Evolutionary conservation across 2,888 invertebrate species (phyloP).

Genomic region (Ceramica pisi): DNA sequence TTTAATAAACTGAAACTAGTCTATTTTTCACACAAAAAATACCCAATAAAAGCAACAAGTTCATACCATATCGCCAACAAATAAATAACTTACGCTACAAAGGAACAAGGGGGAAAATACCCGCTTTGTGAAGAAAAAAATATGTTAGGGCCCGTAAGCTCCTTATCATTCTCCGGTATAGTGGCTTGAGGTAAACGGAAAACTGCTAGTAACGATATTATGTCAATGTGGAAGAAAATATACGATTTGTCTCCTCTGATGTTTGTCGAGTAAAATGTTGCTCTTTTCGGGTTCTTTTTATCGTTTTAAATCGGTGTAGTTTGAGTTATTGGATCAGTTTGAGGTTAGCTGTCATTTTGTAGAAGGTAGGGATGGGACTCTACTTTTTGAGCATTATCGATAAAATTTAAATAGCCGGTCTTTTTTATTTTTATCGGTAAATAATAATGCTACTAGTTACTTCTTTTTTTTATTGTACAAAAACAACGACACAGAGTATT

Average conservation of each 20-base stretch:
- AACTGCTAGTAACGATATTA: constrained; percentile 49
- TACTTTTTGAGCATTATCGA: no score
- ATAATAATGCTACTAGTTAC: no score
- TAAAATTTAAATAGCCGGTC: no score
- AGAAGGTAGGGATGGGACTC: no score
- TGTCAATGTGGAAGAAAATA: constrained; percentile 33
- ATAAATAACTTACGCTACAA: constrained; percentile 36
- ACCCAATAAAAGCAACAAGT: constrained; percentile 36
- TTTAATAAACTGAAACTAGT: neutral
- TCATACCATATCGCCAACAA: neutral
- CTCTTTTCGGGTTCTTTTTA: neutral
- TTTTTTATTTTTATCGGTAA: no score
- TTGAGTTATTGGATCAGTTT: no score
- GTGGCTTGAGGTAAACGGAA: constrained; percentile 35
- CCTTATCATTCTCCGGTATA: constrained; percentile 29
- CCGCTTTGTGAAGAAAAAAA: constrained; percentile 30
- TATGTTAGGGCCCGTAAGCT: constrained; percentile 36
- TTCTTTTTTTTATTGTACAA: no score
- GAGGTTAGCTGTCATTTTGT: no score
- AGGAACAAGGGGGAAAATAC: constrained; percentile 36
- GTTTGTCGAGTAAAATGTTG: constrained; percentile 10
- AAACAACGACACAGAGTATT: no score
- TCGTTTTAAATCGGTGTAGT: no score
- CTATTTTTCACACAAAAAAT: neutral
- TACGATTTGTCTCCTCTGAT: constrained; percentile 33